phyloP scores from a whole-genome alignment of 2,113 vertebrate genomes.

The Rhynchomys soricoides region DNA sequence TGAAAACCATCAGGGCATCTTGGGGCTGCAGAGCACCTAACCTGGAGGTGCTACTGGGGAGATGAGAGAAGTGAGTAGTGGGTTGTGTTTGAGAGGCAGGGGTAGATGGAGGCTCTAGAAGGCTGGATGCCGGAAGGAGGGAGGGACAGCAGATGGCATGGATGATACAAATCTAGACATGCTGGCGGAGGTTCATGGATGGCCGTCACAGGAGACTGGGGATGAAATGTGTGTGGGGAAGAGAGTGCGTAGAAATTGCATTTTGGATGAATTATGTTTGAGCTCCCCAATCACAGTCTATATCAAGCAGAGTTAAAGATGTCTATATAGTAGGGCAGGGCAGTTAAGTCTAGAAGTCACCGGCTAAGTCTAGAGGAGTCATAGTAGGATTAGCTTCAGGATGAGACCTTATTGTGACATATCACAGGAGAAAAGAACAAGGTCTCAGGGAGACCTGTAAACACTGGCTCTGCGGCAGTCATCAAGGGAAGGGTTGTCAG shows the following conservation, averaged over 20 bases:
- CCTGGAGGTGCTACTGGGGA: background rate
- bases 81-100: background rate
- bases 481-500: background rate
- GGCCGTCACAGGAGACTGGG: background rate
- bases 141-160: background rate
- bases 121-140: background rate
- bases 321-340: background rate
- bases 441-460: background rate
- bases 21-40: background rate
- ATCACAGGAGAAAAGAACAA: background rate
- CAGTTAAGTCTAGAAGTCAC: background rate
- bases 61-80: background rate
- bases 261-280: background rate
- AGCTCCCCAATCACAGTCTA: background rate
- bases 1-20: background rate
- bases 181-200: background rate
- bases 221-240: background rate
- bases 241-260: background rate
- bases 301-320: background rate
- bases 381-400: background rate
- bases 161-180: background rate
- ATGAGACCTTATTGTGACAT: background rate
- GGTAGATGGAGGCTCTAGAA: background rate
- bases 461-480: too few relatives aligned
- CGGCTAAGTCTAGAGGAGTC: background rate